A percentile compares a stretch with the other conserved stretches of the same genome.
These are phyloP conservation scores for Cistogaster globosa DNA, from an alignment of 2,888 invertebrate species.

Conservation along the genomic window DNA sequence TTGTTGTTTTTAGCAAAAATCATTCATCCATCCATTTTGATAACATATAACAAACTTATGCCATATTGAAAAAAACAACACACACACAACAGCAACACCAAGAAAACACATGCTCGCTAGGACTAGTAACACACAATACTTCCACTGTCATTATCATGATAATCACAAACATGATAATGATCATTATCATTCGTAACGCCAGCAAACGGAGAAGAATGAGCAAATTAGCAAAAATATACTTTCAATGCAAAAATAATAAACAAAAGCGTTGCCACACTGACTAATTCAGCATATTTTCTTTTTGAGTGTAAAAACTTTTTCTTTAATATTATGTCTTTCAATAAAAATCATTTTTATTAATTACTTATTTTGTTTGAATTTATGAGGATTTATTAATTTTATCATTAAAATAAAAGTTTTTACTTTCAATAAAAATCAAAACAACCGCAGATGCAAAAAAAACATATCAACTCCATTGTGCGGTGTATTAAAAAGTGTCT, in stretches of 20 bases:
- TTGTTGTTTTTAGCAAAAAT: constrained; percentile 23
- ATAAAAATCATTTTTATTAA: too few species aligned
- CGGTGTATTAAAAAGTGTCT: too few species aligned
- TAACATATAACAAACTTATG: constrained; percentile 8
- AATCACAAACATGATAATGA: constrained; percentile 47
- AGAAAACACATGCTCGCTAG: constrained; percentile 42
- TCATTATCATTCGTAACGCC: constrained; percentile 27
- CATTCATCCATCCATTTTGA: constrained; percentile 39
- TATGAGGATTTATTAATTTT: too few species aligned
- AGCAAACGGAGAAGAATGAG: constrained; percentile 6
- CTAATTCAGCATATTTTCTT: too few species aligned
- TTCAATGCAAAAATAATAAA: constrained; percentile 12
- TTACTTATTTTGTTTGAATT: too few species aligned
- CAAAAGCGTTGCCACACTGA: neutral
- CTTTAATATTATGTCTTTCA: neutral
- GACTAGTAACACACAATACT: constrained; percentile 35
- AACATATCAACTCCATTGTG: too few species aligned
- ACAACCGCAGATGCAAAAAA: too few species aligned
- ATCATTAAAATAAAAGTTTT: too few species aligned
- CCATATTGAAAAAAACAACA: constrained; percentile 39
- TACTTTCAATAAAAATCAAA: too few species aligned
- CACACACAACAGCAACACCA: constrained; percentile 2
- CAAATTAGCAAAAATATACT: neutral
- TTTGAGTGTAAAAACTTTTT: neutral
- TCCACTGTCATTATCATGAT: constrained; percentile 63